Conservation (phyloP, 2,888 invertebrate genomes). For the Acanthococcus lagerstroemiae region DNA sequence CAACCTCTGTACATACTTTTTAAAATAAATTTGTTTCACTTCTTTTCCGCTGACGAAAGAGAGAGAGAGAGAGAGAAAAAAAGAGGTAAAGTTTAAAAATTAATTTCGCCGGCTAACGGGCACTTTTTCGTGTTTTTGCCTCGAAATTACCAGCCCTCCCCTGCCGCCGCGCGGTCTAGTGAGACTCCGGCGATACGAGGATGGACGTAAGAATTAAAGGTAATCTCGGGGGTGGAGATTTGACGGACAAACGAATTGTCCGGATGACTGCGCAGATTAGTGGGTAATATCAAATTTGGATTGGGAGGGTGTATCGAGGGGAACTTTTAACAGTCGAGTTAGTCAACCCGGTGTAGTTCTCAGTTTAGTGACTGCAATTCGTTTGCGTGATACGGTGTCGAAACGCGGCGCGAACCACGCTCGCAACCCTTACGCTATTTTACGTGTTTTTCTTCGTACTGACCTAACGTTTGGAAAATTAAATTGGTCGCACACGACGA, state of each 20-base stretch:
- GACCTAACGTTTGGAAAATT: slow-evolving; percentile 24
- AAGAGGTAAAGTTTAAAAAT: slow-evolving; percentile 24
- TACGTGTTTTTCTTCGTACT: slow-evolving; percentile 18
- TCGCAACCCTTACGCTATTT: slow-evolving; percentile 11
- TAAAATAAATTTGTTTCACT: slow-evolving; percentile 24
- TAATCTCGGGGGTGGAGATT: slow-evolving; percentile 31
- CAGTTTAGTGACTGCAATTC: slow-evolving; percentile 27
- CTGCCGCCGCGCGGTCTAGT: neutral
- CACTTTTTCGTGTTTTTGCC: slow-evolving; percentile 26
- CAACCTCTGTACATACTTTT: slow-evolving; percentile 19
- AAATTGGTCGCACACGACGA: slow-evolving; percentile 18
- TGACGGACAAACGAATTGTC: slow-evolving; percentile 31
- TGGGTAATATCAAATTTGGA: slow-evolving; percentile 30
- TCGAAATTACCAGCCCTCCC: slow-evolving; percentile 12
- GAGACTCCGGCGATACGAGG: slow-evolving; percentile 3
- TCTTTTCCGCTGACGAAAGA: slow-evolving; percentile 6
- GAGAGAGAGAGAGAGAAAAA: neutral
- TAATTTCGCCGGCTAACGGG: slow-evolving; percentile 26
- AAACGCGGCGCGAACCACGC: slow-evolving; percentile 19
- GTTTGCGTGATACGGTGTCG: slow-evolving; percentile 18
- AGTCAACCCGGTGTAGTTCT: slow-evolving; percentile 22
- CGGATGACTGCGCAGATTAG: slow-evolving; percentile 31
- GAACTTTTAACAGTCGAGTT: slow-evolving; percentile 27
- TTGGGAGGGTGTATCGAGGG: slow-evolving; percentile 3
- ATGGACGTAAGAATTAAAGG: slow-evolving; percentile 30